Percentiles rank a stretch among this genome's conserved stretches.
These are phyloP conservation scores for Euwallacea fornicatus DNA, from an alignment of 1,140 invertebrate species.

Conservation along the genomic window DNA sequence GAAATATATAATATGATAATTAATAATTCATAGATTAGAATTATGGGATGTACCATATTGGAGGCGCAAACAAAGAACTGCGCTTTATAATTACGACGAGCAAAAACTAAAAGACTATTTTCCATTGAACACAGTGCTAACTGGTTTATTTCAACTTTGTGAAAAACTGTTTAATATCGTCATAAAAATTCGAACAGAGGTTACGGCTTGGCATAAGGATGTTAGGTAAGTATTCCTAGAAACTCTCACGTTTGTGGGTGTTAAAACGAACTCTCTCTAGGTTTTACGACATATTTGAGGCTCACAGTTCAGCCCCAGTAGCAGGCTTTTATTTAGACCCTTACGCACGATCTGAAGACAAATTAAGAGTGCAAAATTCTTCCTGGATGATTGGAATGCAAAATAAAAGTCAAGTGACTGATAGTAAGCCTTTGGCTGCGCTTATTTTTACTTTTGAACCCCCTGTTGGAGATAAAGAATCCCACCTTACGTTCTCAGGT, in stretches of 20 bases:
- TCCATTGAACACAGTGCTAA: conserved; percentile 74
- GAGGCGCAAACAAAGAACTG: conserved; percentile 70
- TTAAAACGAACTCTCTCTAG: conserved; percentile 1
- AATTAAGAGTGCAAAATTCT: conserved; percentile 58
- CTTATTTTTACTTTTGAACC: conserved; percentile 82
- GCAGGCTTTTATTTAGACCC: conserved; percentile 85
- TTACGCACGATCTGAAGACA: conserved; percentile 67
- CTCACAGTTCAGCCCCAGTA: conserved; percentile 65
- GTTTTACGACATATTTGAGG: conserved; percentile 79
- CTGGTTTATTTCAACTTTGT: conserved; percentile 73
- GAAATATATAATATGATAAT: neutral
- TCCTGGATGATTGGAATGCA: conserved; percentile 72
- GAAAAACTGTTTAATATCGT: conserved; percentile 80
- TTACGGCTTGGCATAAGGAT: conserved; percentile 79
- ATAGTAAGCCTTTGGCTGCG: conserved; percentile 71
- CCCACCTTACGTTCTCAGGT: conserved; percentile 68
- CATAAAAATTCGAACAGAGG: conserved; percentile 69
- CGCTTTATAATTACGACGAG: conserved; percentile 69
- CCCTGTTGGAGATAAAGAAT: conserved; percentile 63
- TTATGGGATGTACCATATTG: conserved; percentile 89
- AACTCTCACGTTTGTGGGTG: neutral
- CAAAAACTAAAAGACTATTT: conserved; percentile 79
- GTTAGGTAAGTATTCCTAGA: conserved; percentile 58
- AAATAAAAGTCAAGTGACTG: conserved; percentile 64
- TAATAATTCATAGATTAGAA: conserved; percentile 56